Evolutionary conservation across 1,140 invertebrate species (phyloP), one percentile per base, ranked within the genome.

Genomic region (Cardiocondyla obscurior): DNA sequence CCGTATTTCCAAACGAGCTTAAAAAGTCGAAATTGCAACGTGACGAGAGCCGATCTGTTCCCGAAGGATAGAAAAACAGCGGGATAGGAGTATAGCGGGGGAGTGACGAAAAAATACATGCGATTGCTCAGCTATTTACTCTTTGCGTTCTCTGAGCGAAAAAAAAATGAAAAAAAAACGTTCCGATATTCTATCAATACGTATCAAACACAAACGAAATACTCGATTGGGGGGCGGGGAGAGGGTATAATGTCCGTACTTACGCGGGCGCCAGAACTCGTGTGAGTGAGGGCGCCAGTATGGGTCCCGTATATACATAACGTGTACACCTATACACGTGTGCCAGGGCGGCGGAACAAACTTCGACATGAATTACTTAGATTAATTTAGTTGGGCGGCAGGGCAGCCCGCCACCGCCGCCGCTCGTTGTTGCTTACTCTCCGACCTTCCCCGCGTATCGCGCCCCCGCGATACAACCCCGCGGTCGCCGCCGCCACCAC

Each of bases 331-430:
- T 22, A 88, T 84, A 60, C 67, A 77, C 72, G 14, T 25, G 46
- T 64, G 58, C 73, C 83, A 74, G 58, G 83, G 83, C 84, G 86
- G 79, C 87, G 85, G 83, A 89, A 90, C 89, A 91, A 92, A 93
- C 91, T 92, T 93, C 85, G 90, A 90, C 90, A 92, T 93, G 92
- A 92, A 92, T 92, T 93, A 92, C 92, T 92, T 92, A 92, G 92
- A 92, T 92, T 93, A 92, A 93, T 92, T 92, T 92, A 92, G 91
- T 92, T 92, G 91, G 91, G 85, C 86, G 88, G 91, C 87, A 77
- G 88, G 89, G 88, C 65, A 85, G 89, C 83, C 73, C 84, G 84
- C 70, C 83, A 87, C 72, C 86, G 84, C 69, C 85, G 88, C 84
- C 83, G 33, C 46, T 64, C 74, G 90, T 88, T 89, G 88, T 88